Evolutionary conservation across 2,888 invertebrate genomes (phyloP).

Genomic region (Baronia brevicornis): DNA sequence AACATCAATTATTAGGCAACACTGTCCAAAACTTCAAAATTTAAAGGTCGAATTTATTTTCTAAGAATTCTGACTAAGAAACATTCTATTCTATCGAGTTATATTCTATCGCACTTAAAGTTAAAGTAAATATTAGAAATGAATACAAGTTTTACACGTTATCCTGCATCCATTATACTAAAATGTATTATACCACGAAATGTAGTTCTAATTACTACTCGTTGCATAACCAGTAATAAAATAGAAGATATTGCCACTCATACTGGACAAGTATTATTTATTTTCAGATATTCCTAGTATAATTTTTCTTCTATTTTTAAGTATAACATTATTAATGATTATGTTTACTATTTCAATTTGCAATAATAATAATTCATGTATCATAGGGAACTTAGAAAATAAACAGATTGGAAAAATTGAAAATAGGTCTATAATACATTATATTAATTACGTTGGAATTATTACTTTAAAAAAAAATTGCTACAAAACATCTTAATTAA

Average conservation of each 20-base stretch:
- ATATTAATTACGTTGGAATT: neutral
- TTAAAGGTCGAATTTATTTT: too few relatives aligned
- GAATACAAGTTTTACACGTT: conserved; percentile 26
- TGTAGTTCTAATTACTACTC: conserved; percentile 23
- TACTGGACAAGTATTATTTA: conserved; percentile 52
- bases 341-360: neutral
- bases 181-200: conserved; percentile 22
- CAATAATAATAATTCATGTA: too few relatives aligned
- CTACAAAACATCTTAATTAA: too few relatives aligned
- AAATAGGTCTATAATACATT: neutral
- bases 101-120: neutral
- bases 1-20: too few relatives aligned
- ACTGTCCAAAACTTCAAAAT: too few relatives aligned
- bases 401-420: too few relatives aligned
- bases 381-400: too few relatives aligned
- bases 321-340: neutral
- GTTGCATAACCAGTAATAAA: conserved; percentile 40
- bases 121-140: conserved; percentile 18
- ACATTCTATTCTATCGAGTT: too few relatives aligned
- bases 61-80: too few relatives aligned
- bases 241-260: conserved; percentile 47
- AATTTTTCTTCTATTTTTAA: conserved; percentile 2
- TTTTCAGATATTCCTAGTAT: conserved; percentile 6
- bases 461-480: conserved; percentile 1
- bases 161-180: conserved; percentile 20